Evolutionary conservation across 2,113 vertebrate genomes (phyloP), one percentile per base, ranked within the genome.

Genomic region (Meriones unguiculatus): DNA sequence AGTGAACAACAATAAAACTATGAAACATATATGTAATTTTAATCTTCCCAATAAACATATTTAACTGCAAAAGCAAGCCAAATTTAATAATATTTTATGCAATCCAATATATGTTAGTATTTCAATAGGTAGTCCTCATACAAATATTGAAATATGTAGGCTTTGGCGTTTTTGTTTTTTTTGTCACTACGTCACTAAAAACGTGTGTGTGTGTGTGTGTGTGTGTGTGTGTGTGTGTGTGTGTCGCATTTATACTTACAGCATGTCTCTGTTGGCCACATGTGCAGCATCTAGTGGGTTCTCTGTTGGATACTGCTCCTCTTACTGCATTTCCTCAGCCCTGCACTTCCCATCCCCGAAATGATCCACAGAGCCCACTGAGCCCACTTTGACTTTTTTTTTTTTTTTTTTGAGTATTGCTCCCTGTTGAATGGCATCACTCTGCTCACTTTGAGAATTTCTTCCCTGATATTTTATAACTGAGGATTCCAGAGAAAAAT

Each of bases 31-130:
- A 11, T 67, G 2, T 64, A 41, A 94, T 59, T 93, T 92, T 67
- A 95, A 95, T 70, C 52, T 87, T 94, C 86, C 46, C 62, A 92
- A 14, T 41, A 73, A 17, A 17, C 22, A 67, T 59, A 89, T 84
- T 89, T 87, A 95, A 92, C 72, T n/a, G 7, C 73, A 91, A 92
- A 95, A 87, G 52, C 4, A 93, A 20, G 67, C 73, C 54, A 84
- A 91, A 84, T 93, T 94, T 87, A n/a, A 70, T 76, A 86, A 75
- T 25, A 77, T 38, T 85, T 69, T 77, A 93, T 88, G 25, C 65
- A 87, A 69, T 18, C 22, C 28, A 91, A 67, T 35, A 78, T 59
- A 81, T 35, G 54, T 89, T 87, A 93, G 73, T 14, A 90, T 92
- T 96, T 92, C n/a, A 95, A 78, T 35, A 70, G n/a, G 25, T 30